Base-by-base conservation (phyloP, 1,140 invertebrate genomes). In the Drosophila simulans region DNA sequence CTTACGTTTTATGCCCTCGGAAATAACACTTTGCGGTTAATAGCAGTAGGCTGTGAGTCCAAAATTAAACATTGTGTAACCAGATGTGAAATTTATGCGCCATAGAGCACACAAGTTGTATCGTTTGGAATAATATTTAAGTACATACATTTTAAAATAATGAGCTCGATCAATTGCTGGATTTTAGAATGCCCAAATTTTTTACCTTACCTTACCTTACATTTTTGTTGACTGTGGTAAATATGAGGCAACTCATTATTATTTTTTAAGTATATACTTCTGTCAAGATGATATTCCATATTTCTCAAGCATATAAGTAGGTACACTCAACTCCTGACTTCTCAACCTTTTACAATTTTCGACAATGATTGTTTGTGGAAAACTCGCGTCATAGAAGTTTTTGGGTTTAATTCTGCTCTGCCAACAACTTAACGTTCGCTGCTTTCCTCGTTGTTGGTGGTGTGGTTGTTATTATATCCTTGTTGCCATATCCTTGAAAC, bases 401-500 rank as follows among this genome's bases (percentile, higher is more conserved):
- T 68, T 5, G 46, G 66, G 43, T 70, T 49, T 72, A 88, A 79
- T 88, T 82, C 79, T 56, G 56, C 48, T 57, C 83, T 75, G 69
- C 69, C 82, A 86, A 58, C 75, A 85, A 85, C 78, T 86, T 82
- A 82, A 53, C 78, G 64, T 77, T 77, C 65, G 54, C 39, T 45
- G n/a, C 51, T 55, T 39, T 22, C 37, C 45, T 53, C 54, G 70
- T 40, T 69, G 22, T 49, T 69, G 62, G 46, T 68, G 66, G 46
- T 68, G 73, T 63, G 45, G 70, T 70, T 80, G 48, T 62, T 52
- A 52, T 52, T 52, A 52, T 52, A 52, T 35, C 49, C 49, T 52
- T 42, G 63, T 70, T 80, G 64, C 66, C 80, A 85, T 86, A 85
- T 85, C 82, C 82, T 85, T 85, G 82, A 85, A 85, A 85, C 82